Conservation (phyloP, 23 tunicate species). For the Halocynthia aurantium region DNA sequence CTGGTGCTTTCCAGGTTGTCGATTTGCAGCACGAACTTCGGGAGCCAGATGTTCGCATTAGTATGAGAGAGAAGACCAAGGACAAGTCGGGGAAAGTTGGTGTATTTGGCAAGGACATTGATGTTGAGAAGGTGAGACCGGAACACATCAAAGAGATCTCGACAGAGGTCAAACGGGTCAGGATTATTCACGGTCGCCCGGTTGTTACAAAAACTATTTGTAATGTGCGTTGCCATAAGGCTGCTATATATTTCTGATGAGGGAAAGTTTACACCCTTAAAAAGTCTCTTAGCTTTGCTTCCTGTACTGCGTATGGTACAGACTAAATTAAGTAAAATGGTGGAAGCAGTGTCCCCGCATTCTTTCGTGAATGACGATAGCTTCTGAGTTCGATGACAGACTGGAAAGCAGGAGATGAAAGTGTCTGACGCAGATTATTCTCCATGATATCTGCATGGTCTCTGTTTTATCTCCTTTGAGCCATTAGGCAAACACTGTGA, state of each 20-base stretch:
- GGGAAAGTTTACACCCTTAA: too few species aligned
- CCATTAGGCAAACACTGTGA: too few species aligned
- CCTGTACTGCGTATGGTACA: too few species aligned
- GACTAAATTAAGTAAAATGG: too few species aligned
- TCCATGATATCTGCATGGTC: too few species aligned
- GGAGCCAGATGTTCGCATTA: constrained; percentile 35
- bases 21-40: constrained; percentile 20
- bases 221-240: constrained; percentile 49
- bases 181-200: constrained; percentile 33
- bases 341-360: too few species aligned
- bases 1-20: constrained; percentile 21
- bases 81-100: constrained; percentile 8
- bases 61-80: constrained; percentile 19
- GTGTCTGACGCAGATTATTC: too few species aligned
- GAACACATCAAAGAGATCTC: constrained; percentile 40
- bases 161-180: constrained; percentile 47
- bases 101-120: constrained; percentile 10
- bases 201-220: constrained; percentile 48
- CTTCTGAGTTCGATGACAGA: too few species aligned
- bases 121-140: constrained; percentile 62
- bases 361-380: too few species aligned
- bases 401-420: too few species aligned
- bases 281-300: too few species aligned
- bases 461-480: too few species aligned
- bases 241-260: constrained; percentile 41